These are phyloP conservation scores for Heteronetta atricapilla DNA, from an alignment of 2,113 vertebrate species.

Conservation along the genomic window DNA sequence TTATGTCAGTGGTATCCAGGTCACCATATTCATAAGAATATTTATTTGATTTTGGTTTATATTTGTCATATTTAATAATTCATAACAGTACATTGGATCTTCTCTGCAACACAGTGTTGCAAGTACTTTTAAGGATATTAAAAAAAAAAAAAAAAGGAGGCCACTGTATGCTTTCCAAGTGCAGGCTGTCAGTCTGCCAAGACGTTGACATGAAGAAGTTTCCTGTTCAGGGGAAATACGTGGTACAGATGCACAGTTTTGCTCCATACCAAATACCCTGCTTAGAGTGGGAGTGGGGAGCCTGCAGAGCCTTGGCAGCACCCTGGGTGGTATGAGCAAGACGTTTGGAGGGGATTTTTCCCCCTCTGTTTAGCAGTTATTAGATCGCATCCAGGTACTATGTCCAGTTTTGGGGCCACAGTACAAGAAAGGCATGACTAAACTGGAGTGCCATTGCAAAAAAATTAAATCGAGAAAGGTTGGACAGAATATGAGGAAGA, in stretches of 20 bases:
- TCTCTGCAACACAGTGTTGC: neutral
- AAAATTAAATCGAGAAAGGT: neutral
- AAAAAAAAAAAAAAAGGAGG: neutral
- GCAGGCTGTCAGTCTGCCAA: neutral
- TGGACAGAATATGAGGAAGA: neutral
- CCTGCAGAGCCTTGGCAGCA: neutral
- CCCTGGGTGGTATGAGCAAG: neutral
- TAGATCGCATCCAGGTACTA: rapidly evolving
- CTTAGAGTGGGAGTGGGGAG: rapidly evolving
- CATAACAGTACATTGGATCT: neutral
- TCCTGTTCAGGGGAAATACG: neutral
- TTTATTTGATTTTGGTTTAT: neutral
- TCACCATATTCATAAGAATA: neutral
- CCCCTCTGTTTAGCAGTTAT: neutral
- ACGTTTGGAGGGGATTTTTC: neutral
- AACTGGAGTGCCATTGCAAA: neutral
- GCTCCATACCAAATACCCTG: neutral
- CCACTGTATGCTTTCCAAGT: neutral
- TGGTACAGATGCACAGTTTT: neutral
- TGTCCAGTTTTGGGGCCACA: neutral
- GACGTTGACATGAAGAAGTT: neutral
- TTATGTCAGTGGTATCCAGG: neutral
- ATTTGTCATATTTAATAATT: neutral
- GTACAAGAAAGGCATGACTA: neutral
- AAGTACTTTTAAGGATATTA: neutral